Base-by-base conservation (phyloP, 2,113 vertebrate species). In the Thymallus thymallus region DNA sequence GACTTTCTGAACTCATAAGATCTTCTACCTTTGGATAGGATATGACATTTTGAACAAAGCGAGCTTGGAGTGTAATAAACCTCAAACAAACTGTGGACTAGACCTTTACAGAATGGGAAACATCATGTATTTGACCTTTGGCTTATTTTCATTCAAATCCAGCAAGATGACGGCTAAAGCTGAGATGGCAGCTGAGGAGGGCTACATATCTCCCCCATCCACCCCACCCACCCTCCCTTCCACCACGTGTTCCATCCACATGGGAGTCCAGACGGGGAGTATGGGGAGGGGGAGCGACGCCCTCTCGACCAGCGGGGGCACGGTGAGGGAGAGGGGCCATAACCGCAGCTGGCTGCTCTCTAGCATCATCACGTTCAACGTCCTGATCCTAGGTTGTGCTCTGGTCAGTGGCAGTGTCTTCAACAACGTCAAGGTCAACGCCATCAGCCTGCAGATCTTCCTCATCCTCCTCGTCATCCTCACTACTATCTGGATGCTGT, bases 361-460 rank as follows among this genome's bases (percentile, higher is more conserved):
- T 0, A 92, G 93, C 26, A 91, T 96, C 64, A 85, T 97, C 82
- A 91, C 93, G 0, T 76, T 95, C 75, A 97, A 98, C 83, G 78
- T 95, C 55, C 80, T 95, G 16, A 88, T 96, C 45, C 89, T 97
- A 46, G 94, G 95, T 65, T 91, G 92, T 71, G 95, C 95, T 0
- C 90, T 98, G 72, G 90, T 98, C 81, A 94, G 92, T 69, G 92
- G 93, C 0, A 95, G 94, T 2, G 94, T 95, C 76, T 95, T 95
- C 60, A 91, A 88, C 76, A 88, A 90, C 4, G 88, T 94, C 1
- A 85, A 89, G 83, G 88, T 95, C 0, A 84, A 85, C 2, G 86
- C 93, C 66, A 91, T 92, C 0, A 93, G 95, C 6, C 90, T 94
- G 68, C 95, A 95, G 77, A 91, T 95, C 73, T 93, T 95, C 86